Percentiles rank a stretch among this genome's conserved stretches.
Conservation (phyloP, 2,888 invertebrate genomes). For the Leucophenga maculata region DNA sequence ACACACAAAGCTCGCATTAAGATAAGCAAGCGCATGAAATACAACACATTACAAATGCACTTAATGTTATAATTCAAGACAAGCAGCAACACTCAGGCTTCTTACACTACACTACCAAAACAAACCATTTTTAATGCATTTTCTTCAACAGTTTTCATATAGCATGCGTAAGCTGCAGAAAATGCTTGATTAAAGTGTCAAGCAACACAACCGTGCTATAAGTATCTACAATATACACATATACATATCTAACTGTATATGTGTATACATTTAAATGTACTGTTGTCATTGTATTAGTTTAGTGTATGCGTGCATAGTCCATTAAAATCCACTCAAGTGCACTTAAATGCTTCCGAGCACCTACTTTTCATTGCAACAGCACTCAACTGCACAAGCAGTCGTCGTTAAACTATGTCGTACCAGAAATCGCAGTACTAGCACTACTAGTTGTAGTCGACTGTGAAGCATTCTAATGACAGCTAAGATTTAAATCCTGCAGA, state of each 20-base stretch:
- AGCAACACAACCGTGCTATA: constrained; percentile 38
- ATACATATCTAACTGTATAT: neutral
- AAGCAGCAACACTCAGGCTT: neutral
- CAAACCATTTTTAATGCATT: neutral
- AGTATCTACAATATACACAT: neutral
- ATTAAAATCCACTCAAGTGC: constrained; percentile 65
- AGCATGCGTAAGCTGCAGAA: constrained; percentile 34
- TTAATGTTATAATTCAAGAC: constrained; percentile 9
- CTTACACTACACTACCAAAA: neutral
- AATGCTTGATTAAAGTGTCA: constrained; percentile 56
- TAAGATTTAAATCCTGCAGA: constrained; percentile 37
- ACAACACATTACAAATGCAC: neutral
- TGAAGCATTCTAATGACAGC: constrained; percentile 39
- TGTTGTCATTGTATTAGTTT: constrained; percentile 16
- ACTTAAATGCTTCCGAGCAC: constrained; percentile 64
- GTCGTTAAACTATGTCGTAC: neutral
- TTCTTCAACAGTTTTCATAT: neutral
- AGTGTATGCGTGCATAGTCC: constrained; percentile 44
- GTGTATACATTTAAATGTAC: no score
- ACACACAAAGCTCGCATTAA: constrained; percentile 49
- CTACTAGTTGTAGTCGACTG: neutral
- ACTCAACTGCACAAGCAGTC: neutral
- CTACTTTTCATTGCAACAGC: constrained; percentile 37
- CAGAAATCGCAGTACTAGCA: no score
- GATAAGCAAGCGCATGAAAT: constrained; percentile 9